phyloP scores from a whole-genome alignment of 1,140 invertebrate species.

The Ladona fulva region DNA sequence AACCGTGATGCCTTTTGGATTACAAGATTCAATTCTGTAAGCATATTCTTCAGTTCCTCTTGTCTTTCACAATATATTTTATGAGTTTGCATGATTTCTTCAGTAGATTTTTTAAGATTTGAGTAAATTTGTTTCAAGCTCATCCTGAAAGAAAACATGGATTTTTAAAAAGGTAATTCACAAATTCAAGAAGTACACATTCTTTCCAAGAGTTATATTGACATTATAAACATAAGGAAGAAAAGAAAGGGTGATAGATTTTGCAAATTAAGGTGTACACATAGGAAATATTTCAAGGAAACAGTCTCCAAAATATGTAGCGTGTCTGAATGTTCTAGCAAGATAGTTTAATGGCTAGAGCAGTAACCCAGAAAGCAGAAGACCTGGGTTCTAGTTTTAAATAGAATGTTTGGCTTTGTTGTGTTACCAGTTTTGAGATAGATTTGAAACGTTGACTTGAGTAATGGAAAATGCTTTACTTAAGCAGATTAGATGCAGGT shows the following conservation, averaged over 20 bases:
- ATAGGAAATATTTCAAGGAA: not conserved
- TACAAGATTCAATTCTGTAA: not conserved
- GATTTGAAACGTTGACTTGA: too few species aligned
- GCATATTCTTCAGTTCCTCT: not conserved
- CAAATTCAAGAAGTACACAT: not conserved
- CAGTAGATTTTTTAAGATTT: not conserved
- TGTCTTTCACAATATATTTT: not conserved
- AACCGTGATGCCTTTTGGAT: not conserved
- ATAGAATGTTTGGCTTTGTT: too few species aligned
- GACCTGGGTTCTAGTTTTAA: too few species aligned
- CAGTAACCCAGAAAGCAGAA: too few species aligned
- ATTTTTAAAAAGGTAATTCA: not conserved
- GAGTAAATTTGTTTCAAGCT: not conserved
- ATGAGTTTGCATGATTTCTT: not conserved
- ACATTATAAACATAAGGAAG: not conserved
- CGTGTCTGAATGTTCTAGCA: too few species aligned
- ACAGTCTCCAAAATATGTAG: too few species aligned
- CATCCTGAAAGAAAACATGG: not conserved
- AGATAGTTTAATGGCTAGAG: too few species aligned
- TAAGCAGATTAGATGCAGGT: too few species aligned
- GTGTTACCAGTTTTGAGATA: too few species aligned
- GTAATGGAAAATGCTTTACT: too few species aligned
- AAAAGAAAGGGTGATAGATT: not conserved
- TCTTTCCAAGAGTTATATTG: not conserved
- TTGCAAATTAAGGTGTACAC: not conserved